phyloP scores from a whole-genome alignment of 2,113 vertebrate species.

The Takifugu bimaculatus region DNA sequence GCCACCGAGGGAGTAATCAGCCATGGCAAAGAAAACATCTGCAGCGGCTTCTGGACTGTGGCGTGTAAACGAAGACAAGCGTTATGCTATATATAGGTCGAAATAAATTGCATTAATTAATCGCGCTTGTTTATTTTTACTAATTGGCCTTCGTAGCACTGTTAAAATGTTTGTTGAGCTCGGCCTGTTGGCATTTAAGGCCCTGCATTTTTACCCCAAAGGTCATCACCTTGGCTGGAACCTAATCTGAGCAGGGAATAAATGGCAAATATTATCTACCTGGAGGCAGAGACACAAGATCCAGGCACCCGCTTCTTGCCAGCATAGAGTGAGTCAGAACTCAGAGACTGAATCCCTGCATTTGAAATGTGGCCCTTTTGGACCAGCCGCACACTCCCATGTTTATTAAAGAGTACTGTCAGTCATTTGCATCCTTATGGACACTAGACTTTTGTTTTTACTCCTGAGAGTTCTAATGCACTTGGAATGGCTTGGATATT shows the following conservation, averaged over 20 bases:
- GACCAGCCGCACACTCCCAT: not conserved
- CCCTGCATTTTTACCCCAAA: slow-evolving; percentile 30
- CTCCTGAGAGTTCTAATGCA: too few species aligned
- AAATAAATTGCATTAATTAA: not conserved
- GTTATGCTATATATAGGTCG: too few species aligned
- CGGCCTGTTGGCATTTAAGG: slow-evolving; percentile 33
- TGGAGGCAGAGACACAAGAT: slow-evolving; percentile 20
- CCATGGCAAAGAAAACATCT: too few species aligned
- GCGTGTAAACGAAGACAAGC: too few species aligned
- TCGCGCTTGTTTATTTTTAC: not conserved
- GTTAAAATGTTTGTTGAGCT: slow-evolving; percentile 27
- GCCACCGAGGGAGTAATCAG: slow-evolving; percentile 16
- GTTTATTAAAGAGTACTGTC: not conserved
- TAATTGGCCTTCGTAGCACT: not conserved
- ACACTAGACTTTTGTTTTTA: too few species aligned
- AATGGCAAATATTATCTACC: slow-evolving; percentile 32
- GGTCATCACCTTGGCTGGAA: slow-evolving; percentile 48
- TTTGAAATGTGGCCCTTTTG: not conserved
- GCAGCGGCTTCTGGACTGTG: too few species aligned
- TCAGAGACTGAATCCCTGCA: not conserved
- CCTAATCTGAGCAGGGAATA: slow-evolving; percentile 51
- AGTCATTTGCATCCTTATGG: not conserved
- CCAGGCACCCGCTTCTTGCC: slow-evolving; percentile 8
- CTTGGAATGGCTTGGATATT: too few species aligned
- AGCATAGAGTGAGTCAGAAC: slow-evolving; percentile 2